phyloP scores from a whole-genome alignment of 1,140 invertebrate species.

The Macrocentrus cingulum region DNA sequence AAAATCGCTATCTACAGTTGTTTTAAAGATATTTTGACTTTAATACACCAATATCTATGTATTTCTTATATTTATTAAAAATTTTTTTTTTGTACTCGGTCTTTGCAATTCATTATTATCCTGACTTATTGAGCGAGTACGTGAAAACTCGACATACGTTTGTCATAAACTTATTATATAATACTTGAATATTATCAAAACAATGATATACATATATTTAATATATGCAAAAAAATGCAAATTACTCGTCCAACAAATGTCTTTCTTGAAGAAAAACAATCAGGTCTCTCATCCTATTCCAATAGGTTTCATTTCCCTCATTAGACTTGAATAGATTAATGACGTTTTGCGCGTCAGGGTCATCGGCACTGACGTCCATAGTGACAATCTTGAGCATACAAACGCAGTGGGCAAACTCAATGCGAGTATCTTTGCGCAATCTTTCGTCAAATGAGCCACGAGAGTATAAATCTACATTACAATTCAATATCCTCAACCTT shows the following conservation, averaged over 20 bases:
- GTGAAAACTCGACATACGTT: too few relatives aligned
- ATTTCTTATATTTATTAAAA: too few relatives aligned
- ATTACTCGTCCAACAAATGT: not conserved
- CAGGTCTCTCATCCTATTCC: not conserved
- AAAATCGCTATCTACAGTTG: too few relatives aligned
- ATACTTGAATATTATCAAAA: too few relatives aligned
- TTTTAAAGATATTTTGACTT: too few relatives aligned
- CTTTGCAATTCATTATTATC: too few relatives aligned
- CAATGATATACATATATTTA: too few relatives aligned
- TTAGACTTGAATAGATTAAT: not conserved
- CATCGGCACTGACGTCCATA: constrained; percentile 29
- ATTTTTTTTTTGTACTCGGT: too few relatives aligned
- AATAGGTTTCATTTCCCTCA: not conserved
- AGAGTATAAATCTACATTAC: constrained; percentile 32
- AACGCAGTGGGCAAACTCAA: constrained; percentile 43
- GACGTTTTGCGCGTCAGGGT: constrained; percentile 18
- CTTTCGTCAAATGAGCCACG: constrained; percentile 36
- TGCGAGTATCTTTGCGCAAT: constrained; percentile 29
- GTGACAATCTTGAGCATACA: constrained; percentile 48
- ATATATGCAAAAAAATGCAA: too few relatives aligned
- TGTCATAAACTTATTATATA: too few relatives aligned
- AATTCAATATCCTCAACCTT: constrained; percentile 38
- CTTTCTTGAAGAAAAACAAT: not conserved
- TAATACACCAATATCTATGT: too few relatives aligned
- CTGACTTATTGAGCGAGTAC: too few relatives aligned